Evolutionary conservation across 2,797 vertebrate species (phyloP), one percentile per base, ranked within the genome.

Genomic region (Peromyscus attwateri): DNA sequence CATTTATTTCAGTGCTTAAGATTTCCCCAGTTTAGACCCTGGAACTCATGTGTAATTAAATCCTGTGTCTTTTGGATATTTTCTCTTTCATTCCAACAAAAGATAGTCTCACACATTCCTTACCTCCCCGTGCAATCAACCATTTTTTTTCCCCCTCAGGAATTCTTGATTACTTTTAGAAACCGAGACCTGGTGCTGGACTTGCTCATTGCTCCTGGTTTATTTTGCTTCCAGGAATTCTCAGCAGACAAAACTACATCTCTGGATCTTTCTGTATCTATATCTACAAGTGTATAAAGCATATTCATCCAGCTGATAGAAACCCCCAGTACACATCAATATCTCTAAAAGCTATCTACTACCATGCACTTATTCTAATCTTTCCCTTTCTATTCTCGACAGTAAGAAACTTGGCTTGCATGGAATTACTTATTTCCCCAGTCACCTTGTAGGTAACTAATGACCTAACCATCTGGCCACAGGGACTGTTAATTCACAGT

Each of bases 381-480:
- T 73, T 31, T 17, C 17, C 23, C 29, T 76, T 71, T 92, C 23
- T 7, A 14, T 82, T 64, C 62, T 77, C 19, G 0, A 6, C n/a
- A 79, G 29, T 19, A 49, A 55, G 34, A n/a, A 87, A 34, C 10
- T 76, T 75, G n/a, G 19, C 68, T 96, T 49, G 2, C 14, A 6
- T 29, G 16, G 23, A 73, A 7, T 92, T 73, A 77, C 60, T 81
- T 52, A 89, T 85, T 96, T 85, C 89, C 40, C 64, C 46, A 29
- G 66, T 75, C 23, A 62, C 10, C 49, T 64, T 79, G n/a, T 62
- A 64, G 40, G 52, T 76, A 90, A 88, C 66, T 81, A 77, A 81
- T 57, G 8, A 87, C 43, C 52, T 19, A 71, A 89, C 27, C 76
- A 57, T n/a, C 37, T 29, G 55, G 75, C n/a, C 73, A 62, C 17